Base-by-base conservation (phyloP, 2,888 invertebrate species). In the Euphydryas editha region DNA sequence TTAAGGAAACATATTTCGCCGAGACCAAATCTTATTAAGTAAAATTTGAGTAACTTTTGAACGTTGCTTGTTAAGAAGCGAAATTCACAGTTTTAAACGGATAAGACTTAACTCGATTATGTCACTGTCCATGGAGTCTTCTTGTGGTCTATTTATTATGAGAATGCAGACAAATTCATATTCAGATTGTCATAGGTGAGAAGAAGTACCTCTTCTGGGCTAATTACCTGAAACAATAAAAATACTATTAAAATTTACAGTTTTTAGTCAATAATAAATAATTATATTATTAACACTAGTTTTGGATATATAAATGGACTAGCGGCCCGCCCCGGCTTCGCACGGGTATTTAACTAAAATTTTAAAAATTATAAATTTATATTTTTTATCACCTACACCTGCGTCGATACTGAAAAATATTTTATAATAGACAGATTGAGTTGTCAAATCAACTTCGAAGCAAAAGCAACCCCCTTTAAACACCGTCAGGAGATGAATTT, bases 11-110 rank as follows among this genome's bases (percentile, higher is more conserved):
- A 83, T 82, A 83, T 88, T 90, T 87, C 86, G 83, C 78, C 73
- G 79, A 79, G 85, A 85, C 88, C 86, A 81, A 86, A 87, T 86
- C 82, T 83, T 82, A 90, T 92, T 90, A 88, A 85, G 82, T 85
- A 76, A 81, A 86, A 85, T 87, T 82, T 81, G 80, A 79, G 78
- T 79, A 89, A 89, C 87, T 91, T 90, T 88, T 84, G 83, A 85
- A 83, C 85, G 76, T 82, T 79, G 81, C 81, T 83, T 81, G 81
- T 81, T 83, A 81, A 78, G 79, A 81, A 81, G 81, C 78, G 78
- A 79, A 83, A 80, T 79, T 78, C 79, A 76, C 76, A 79, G 78
- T 81, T 83, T 79, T 77, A 71, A 76, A 75, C 67, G 71, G 70
- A 74, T 76, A 67, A 74, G 74, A 74, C 59, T 72, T 77, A 78